Conservation (phyloP, 2,888 invertebrate genomes). For the Aspidapion aeneum region DNA sequence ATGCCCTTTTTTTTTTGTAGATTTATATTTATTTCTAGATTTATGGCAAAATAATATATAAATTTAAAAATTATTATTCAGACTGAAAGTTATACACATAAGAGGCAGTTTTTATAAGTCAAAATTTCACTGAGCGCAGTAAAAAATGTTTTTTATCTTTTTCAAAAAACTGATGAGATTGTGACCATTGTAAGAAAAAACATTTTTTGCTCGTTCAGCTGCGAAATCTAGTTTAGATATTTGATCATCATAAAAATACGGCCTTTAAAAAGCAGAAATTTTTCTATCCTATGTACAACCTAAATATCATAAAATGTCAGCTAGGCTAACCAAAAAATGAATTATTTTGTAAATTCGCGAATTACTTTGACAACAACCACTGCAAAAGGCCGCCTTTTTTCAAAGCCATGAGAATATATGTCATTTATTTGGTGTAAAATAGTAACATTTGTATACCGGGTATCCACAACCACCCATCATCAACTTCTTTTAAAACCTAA, state of each 20-base stretch:
- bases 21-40: background rate
- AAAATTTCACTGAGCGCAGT: background rate
- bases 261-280: background rate
- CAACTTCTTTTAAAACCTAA: too few relatives aligned
- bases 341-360: constrained; percentile 13
- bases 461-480: too few relatives aligned
- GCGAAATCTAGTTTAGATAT: too few relatives aligned
- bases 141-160: background rate
- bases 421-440: background rate
- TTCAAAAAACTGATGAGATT: background rate
- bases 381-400: constrained; percentile 20
- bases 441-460: too few relatives aligned
- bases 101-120: constrained; percentile 16
- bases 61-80: constrained; percentile 8
- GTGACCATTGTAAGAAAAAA: background rate
- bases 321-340: constrained; percentile 7
- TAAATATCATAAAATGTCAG: background rate
- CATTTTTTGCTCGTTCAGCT: background rate
- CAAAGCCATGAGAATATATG: constrained; percentile 11
- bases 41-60: background rate
- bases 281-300: background rate
- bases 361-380: constrained; percentile 22
- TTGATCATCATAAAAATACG: background rate
- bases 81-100: constrained; percentile 14
- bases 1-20: background rate